Base-by-base conservation (phyloP, 1,140 invertebrate species). In the Bombus difficillimus region DNA sequence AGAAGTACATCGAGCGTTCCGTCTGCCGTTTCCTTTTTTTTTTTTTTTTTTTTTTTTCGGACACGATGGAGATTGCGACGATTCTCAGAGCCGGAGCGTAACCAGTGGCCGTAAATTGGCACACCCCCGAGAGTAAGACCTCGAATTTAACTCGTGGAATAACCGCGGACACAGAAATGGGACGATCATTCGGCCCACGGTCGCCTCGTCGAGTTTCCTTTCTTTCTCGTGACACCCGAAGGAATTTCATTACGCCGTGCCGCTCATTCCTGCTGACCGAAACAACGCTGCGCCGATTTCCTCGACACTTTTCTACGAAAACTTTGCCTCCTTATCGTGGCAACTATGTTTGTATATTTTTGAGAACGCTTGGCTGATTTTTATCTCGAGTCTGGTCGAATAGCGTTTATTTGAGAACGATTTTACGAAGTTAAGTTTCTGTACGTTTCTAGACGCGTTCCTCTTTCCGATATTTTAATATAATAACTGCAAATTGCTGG, bases 211-310 rank as follows among this genome's bases (percentile, higher is more conserved):
- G 82, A 76, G 32, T 79, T 71, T 79, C 47, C 66, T 71, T 84
- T 79, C 75, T 84, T 71, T 32, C 37, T n/a, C 22, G 66, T 39
- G 64, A 79, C 82, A 72, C 82, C 53, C 39, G 43, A 5, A 79
- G 74, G 53, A 84, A 84, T 79, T 78, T 84, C 82, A 79, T 84
- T 84, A 84, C 66, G 1, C 34, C 13, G 8, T 13, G 3, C 8
- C 22, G 28, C 12, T 3, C 37, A 1, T 28, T 9, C 8, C 9
- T 25, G 32, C 28, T 43, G 39, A 3, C 41, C 34, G 32, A 43
- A 22, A n/a, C 41, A 22, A 47, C 41, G 25, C 10, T 37, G 57
- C 25, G 57, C 57, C 57, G 25, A 59, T 28, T 64, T 32, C n/a
- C n/a, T 13, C 12, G 13, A 64, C 62, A 6, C 66, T 34, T 59